Evolutionary conservation across 2,797 vertebrate genomes (phyloP).

Genomic region (Rhodeus uyekii): DNA sequence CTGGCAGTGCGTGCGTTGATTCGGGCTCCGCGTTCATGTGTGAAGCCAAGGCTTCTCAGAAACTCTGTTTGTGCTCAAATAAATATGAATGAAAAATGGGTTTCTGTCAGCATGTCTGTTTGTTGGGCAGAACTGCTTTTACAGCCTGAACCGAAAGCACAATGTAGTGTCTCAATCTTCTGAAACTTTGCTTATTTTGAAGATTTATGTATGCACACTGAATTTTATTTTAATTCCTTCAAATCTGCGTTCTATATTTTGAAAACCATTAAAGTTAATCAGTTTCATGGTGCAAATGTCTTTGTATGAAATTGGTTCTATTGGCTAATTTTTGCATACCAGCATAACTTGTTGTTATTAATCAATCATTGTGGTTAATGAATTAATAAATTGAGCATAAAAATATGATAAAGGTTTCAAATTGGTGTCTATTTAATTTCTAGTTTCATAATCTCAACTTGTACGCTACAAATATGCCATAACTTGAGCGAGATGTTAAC

Average conservation of each 20-base stretch:
- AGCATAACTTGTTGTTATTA: not conserved
- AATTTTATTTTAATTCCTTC: not conserved
- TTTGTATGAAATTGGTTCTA: not conserved
- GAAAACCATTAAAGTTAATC: not conserved
- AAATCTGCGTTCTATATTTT: not conserved
- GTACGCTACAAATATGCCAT: slow-evolving; percentile 19
- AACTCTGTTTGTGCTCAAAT: not conserved
- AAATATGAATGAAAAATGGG: not conserved
- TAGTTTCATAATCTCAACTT: slow-evolving; percentile 2
- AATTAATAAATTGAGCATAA: too few species aligned
- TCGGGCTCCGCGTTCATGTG: not conserved
- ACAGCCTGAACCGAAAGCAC: not conserved
- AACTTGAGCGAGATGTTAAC: slow-evolving; percentile 41
- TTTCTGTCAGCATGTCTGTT: not conserved
- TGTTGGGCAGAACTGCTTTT: not conserved
- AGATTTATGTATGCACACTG: not conserved
- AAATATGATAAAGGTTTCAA: too few species aligned
- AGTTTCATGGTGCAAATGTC: too few species aligned
- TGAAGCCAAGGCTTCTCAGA: not conserved
- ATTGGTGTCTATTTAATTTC: not conserved
- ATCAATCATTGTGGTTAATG: too few species aligned
- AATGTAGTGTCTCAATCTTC: not conserved
- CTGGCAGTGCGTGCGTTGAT: not conserved
- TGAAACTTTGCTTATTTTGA: too few species aligned
- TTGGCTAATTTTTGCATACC: not conserved